Percentiles rank a stretch among this genome's conserved stretches.
Conservation (phyloP, 2,113 vertebrate species). For the Sylvietta virens region DNA sequence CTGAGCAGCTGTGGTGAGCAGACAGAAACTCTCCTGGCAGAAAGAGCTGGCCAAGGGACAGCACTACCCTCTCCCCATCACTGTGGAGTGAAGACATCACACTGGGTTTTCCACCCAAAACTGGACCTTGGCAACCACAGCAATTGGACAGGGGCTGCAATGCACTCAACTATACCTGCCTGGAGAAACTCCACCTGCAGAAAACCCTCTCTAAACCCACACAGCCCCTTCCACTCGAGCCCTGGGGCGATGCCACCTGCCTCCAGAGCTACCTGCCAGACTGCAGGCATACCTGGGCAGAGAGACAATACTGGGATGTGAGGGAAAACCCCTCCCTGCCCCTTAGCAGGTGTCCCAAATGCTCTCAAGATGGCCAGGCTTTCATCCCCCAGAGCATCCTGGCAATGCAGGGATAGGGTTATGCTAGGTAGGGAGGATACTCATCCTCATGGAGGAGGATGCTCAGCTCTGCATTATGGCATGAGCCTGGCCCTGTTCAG, state of each 20-base stretch:
- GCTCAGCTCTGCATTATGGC: neutral
- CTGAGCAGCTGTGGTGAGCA: neutral
- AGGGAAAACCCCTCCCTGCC: neutral
- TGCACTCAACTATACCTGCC: neutral
- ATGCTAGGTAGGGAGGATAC: accelerated
- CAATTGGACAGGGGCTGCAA: accelerated
- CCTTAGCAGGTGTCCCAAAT: neutral
- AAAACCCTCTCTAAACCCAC: neutral
- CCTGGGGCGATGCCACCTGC: accelerated
- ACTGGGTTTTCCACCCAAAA: neutral
- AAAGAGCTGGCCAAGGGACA: neutral
- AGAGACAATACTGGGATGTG: accelerated
- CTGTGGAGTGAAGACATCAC: neutral
- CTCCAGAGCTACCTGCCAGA: neutral
- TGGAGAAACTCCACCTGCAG: neutral
- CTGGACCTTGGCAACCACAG: neutral
- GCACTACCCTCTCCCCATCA: neutral
- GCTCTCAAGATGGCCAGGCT: neutral
- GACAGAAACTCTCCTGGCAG: neutral
- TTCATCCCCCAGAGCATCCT: accelerated
- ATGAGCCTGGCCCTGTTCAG: accelerated
- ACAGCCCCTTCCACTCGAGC: accelerated
- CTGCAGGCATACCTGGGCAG: neutral
- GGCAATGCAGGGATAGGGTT: neutral
- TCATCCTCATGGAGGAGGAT: neutral